A percentile compares a stretch with the other conserved stretches of the same genome.
These are phyloP conservation scores for Tromatobia lineatoria DNA, from an alignment of 2,888 invertebrate species.

Conservation along the genomic window DNA sequence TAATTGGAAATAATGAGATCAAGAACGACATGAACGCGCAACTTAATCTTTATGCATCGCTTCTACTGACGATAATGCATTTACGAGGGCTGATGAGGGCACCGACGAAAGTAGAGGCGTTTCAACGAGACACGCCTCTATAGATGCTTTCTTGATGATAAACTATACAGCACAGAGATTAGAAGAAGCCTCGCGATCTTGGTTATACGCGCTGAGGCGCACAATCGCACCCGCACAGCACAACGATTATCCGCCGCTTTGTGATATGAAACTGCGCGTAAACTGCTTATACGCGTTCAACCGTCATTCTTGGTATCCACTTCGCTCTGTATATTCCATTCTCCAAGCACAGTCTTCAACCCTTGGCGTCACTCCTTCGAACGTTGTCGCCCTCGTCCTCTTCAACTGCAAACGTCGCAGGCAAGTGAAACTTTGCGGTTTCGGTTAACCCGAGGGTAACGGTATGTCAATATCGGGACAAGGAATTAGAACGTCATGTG, in stretches of 20 bases:
- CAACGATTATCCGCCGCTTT: conserved; percentile 72
- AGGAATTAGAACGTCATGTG: conserved; percentile 39
- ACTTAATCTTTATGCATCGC: conserved; percentile 72
- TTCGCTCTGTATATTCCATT: conserved; percentile 10
- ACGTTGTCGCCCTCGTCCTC: conserved; percentile 9
- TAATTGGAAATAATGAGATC: conserved; percentile 75
- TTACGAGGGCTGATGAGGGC: conserved; percentile 52
- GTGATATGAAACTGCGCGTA: conserved; percentile 65
- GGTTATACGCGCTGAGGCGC: conserved; percentile 53
- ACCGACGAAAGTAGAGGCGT: conserved; percentile 19
- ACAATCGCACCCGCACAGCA: conserved; percentile 71
- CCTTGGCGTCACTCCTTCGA: conserved; percentile 30
- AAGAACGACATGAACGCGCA: conserved; percentile 63
- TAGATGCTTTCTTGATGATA: conserved; percentile 34
- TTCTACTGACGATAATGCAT: conserved; percentile 54
- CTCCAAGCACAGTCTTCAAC: conserved; percentile 24
- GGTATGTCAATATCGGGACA: conserved; percentile 47
- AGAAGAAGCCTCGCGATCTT: conserved; percentile 56
- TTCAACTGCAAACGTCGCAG: conserved; percentile 23
- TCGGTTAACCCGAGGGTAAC: conserved; percentile 45
- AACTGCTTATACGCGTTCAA: conserved; percentile 61
- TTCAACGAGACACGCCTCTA: not conserved
- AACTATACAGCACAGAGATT: conserved; percentile 28
- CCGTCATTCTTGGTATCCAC: conserved; percentile 37
- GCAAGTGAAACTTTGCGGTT: conserved; percentile 40